Evolutionary conservation across 2,888 invertebrate species (phyloP), one percentile per base, ranked within the genome.

Genomic region (Dicranocentrus wangi): DNA sequence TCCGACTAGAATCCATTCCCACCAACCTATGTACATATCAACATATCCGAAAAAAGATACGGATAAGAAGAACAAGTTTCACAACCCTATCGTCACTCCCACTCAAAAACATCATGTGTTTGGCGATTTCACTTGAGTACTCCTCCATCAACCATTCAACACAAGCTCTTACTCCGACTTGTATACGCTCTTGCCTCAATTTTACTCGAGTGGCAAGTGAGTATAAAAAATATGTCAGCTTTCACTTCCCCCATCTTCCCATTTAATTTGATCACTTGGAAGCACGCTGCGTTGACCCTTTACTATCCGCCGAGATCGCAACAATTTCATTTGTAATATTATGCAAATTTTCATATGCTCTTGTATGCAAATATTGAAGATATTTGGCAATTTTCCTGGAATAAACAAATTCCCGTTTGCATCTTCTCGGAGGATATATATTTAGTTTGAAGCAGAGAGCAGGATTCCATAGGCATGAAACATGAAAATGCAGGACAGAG

Each of bases 361-460:
- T 60, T 39, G 65, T 76, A 76, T 76, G 76, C 47, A 76, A 76
- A 76, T 76, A 68, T 76, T 76, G 68, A 66, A 76, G 76, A 68
- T 68, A 76, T 68, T 76, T 76, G 76, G 76, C 76, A 76, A 76
- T 76, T 76, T 76, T 76, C 76, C 76, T 76, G 76, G 43, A 76
- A 76, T 76, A 76, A 76, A 76, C 76, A 76, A 76, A 76, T 76
- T 76, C 68, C 68, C 76, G 25, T 63, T 76, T 39, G 68, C 1
- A 43, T n/a, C 15, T 43, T 65, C 28, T 60, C 28, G 68, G 66
- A 43, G n/a, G n/a, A n/a, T n/a, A n/a, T 66, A 66, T 75, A 73
- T 53, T 73, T 39, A 5, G 39, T 39, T 39, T 5, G 39, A 13
- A 39, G 39, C 39, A 39, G 7, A 39, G 39, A 39, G 39, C 7